phyloP scores from a whole-genome alignment of 23 tunicate species.

The Trididemnum nubilum region DNA sequence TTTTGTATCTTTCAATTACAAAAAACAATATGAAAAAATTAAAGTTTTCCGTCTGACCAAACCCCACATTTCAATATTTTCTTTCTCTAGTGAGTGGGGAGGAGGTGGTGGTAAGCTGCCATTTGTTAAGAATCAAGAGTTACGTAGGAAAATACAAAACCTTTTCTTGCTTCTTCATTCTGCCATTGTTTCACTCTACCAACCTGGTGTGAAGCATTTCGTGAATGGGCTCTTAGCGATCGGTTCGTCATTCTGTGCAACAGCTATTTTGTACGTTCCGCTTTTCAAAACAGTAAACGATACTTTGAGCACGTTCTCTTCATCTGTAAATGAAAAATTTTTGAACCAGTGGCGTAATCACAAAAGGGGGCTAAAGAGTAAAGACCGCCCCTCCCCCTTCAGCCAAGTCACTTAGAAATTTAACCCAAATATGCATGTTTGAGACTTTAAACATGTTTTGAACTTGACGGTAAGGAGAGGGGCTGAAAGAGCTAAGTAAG shows the following conservation, averaged over 20 bases:
- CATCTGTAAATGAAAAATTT: slow-evolving; percentile 11
- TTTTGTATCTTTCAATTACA: neutral
- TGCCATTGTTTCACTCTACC: too few species aligned
- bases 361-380: neutral
- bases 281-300: slow-evolving; percentile 70
- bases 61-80: too few species aligned
- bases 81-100: too few species aligned
- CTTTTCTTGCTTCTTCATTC: neutral
- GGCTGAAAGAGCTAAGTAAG: too few species aligned
- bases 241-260: slow-evolving; percentile 26
- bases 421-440: too few species aligned
- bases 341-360: too few species aligned
- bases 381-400: neutral
- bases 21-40: too few species aligned
- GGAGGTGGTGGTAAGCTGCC: too few species aligned
- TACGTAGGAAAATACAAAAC: neutral
- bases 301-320: slow-evolving; percentile 37
- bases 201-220: slow-evolving; percentile 63
- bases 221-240: slow-evolving; percentile 51
- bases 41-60: too few species aligned
- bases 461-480: too few species aligned
- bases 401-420: neutral
- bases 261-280: slow-evolving; percentile 54
- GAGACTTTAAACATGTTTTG: too few species aligned
- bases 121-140: too few species aligned